Evolutionary conservation across 2,888 invertebrate genomes (phyloP).

Genomic region (Cantharis rufa): DNA sequence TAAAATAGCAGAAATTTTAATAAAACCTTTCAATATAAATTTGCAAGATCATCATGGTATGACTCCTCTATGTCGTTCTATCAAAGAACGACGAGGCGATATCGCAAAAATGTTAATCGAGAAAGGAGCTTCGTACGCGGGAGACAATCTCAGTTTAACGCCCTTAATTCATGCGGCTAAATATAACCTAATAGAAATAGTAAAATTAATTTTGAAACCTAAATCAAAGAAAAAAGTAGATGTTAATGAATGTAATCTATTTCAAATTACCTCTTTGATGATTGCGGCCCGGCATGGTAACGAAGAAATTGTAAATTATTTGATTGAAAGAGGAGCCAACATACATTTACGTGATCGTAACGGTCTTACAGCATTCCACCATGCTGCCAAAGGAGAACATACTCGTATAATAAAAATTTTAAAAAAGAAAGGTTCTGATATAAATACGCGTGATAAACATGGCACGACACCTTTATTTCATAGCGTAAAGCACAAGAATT

Average conservation of each 20-base stretch:
- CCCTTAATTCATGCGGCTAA: conserved; percentile 18
- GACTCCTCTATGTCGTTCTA: conserved; percentile 18
- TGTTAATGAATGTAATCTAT: conserved; percentile 6
- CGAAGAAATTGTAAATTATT: conserved; percentile 5
- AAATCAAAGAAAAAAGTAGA: background rate
- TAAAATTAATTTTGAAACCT: background rate
- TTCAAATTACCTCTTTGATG: conserved; percentile 10
- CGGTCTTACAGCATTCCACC: conserved; percentile 13
- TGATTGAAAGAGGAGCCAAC: conserved; percentile 7
- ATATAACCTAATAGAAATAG: background rate
- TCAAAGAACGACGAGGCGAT: conserved; percentile 4
- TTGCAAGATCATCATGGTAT: conserved; percentile 19
- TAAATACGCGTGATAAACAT: conserved; percentile 10
- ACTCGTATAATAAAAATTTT: conserved; percentile 8
- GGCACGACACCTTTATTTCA: conserved; percentile 15
- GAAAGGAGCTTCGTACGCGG: background rate
- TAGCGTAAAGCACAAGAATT: conserved; percentile 4
- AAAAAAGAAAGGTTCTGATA: conserved; percentile 6
- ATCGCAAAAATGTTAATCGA: conserved; percentile 7
- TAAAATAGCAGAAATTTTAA: conserved; percentile 1
- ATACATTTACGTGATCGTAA: conserved; percentile 9
- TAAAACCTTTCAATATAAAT: conserved; percentile 7
- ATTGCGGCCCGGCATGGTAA: conserved; percentile 12
- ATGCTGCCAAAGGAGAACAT: conserved; percentile 9
- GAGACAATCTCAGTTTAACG: background rate